Percentiles rank a stretch among this genome's conserved stretches.
phyloP scores from a whole-genome alignment of 2,888 invertebrate species.

The Eupithecia subfuscata region DNA sequence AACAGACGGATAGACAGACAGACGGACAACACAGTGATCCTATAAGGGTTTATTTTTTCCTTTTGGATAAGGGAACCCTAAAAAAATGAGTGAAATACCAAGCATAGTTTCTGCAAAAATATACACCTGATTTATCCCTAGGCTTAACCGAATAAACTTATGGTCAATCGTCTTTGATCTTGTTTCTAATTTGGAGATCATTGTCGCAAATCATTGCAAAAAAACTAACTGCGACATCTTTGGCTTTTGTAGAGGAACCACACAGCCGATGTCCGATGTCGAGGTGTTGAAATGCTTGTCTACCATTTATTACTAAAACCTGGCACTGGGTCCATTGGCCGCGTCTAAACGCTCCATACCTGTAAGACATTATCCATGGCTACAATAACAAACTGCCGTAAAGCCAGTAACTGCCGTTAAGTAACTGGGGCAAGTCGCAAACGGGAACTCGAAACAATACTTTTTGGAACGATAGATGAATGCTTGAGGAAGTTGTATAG shows the following conservation, averaged over 20 bases:
- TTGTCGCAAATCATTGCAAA: not conserved
- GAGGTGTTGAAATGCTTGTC: too few species aligned
- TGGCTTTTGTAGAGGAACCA: too few species aligned
- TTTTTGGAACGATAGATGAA: constrained; percentile 12
- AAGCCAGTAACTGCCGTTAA: constrained; percentile 12
- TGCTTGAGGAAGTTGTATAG: not conserved
- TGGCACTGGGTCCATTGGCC: not conserved
- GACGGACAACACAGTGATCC: too few species aligned
- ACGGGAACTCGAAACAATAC: constrained; percentile 13
- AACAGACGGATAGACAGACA: too few species aligned
- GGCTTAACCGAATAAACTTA: not conserved
- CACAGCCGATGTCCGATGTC: too few species aligned
- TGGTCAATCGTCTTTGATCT: not conserved
- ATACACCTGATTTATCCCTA: not conserved
- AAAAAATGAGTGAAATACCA: too few species aligned
- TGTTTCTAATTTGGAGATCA: not conserved
- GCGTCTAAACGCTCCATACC: constrained; percentile 13
- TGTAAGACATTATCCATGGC: constrained; percentile 21
- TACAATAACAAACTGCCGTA: constrained; percentile 22
- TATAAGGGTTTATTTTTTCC: too few species aligned
- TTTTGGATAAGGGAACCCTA: too few species aligned
- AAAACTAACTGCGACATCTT: too few species aligned
- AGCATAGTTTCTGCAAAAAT: too few species aligned
- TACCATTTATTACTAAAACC: not conserved
- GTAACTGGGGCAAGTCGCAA: constrained; percentile 17